These are phyloP conservation scores for Distichodus sexfasciatus DNA, from an alignment of 2,797 vertebrate species.

Conservation along the genomic window DNA sequence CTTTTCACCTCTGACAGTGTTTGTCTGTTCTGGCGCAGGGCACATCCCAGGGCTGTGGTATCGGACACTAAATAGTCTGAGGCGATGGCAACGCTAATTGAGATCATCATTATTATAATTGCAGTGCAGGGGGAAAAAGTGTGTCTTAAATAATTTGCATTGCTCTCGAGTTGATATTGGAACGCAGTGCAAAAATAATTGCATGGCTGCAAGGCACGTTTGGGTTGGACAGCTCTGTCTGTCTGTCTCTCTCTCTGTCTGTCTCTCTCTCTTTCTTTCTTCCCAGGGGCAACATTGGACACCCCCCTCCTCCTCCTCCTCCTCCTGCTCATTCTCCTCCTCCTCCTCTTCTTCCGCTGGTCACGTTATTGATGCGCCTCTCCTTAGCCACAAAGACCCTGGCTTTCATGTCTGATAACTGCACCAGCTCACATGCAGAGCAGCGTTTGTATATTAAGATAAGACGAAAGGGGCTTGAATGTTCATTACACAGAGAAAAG, in stretches of 20 bases:
- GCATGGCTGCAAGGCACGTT: slow-evolving; percentile 76
- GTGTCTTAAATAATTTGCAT: slow-evolving; percentile 85
- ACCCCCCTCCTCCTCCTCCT: too few relatives aligned
- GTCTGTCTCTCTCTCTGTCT: slow-evolving; percentile 23
- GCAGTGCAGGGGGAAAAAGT: slow-evolving; percentile 77
- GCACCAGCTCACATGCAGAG: slow-evolving; percentile 12
- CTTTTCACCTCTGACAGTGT: slow-evolving; percentile 67
- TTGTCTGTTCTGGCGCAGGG: slow-evolving; percentile 66
- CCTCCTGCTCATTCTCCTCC: slow-evolving; percentile 5
- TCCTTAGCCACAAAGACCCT: slow-evolving; percentile 25
- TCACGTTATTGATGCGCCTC: slow-evolving; percentile 43
- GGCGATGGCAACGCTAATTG: slow-evolving; percentile 82
- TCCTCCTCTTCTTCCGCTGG: slow-evolving; percentile 22
- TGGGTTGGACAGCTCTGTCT: slow-evolving; percentile 53
- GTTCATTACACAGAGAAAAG: neutral
- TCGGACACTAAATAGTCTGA: slow-evolving; percentile 80
- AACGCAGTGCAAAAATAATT: slow-evolving; percentile 78
- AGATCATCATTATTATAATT: slow-evolving; percentile 87
- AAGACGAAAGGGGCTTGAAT: neutral
- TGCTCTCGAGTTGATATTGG: slow-evolving; percentile 82
- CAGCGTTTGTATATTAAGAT: neutral
- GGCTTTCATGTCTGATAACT: slow-evolving; percentile 39
- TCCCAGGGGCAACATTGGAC: slow-evolving; percentile 12
- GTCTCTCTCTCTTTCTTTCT: slow-evolving; percentile 27
- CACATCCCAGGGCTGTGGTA: slow-evolving; percentile 73